Base-by-base conservation (phyloP, 1,140 invertebrate species). In the Pararge aegeria region DNA sequence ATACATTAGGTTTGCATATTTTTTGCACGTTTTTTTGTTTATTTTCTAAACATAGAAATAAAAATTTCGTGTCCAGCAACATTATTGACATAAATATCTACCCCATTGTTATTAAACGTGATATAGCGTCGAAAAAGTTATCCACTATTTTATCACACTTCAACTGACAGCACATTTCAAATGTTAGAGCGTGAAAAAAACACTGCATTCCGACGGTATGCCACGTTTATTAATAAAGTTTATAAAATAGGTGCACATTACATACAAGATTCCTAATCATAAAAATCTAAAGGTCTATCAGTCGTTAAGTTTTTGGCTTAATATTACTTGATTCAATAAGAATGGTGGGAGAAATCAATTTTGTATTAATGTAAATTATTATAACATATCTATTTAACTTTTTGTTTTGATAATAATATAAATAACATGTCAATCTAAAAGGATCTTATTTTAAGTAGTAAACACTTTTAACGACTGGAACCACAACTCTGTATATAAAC, bases 11-110 rank as follows among this genome's bases (percentile, higher is more conserved):
- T n/a, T n/a, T n/a, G n/a, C n/a, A n/a, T n/a, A n/a, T n/a, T n/a
- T n/a, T n/a, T n/a, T n/a, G n/a, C n/a, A n/a, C n/a, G n/a, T n/a
- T n/a, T n/a, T n/a, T n/a, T n/a, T n/a, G n/a, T n/a, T n/a, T n/a
- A n/a, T n/a, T n/a, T n/a, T n/a, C n/a, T n/a, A n/a, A 37, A 37
- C 24, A 7, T 7, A 24, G 24, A 12, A 37, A 37, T 37, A 37
- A 37, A 21, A 3, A 48, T 54, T 57, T 55, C 52, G 30, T 49
- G 68, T 69, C 73, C 75, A 78, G 68, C 75, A 64, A 62, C 71
- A 76, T 70, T 61, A 55, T 50, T 55, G 19, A 20, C 12, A 50
- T 37, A 37, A 10, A 37, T 12, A 49, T 40, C 3, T 10, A 37
- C n/a, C n/a, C n/a, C n/a, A n/a, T n/a, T n/a, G n/a, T n/a, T n/a